Percentiles rank a stretch among this genome's conserved stretches.
Conservation (phyloP, 1,140 invertebrate genomes). For the Drosophila truncata region DNA sequence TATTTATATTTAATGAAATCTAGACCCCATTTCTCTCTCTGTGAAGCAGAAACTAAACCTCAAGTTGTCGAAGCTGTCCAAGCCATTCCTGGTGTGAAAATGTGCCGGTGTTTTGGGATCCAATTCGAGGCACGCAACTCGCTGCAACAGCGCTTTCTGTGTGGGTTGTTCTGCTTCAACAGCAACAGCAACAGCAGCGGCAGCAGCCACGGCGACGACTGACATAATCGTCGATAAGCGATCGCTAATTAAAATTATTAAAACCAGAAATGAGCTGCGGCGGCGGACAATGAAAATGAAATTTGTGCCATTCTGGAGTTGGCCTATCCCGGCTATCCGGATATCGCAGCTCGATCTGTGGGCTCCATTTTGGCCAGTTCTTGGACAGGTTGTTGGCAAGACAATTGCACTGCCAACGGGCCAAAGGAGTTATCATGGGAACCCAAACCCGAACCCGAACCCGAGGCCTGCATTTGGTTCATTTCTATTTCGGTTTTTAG, state of each 20-base stretch:
- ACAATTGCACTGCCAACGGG: constrained; percentile 57
- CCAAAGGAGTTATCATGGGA: constrained; percentile 74
- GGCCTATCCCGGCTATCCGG: constrained; percentile 47
- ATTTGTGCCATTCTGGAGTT: constrained; percentile 71
- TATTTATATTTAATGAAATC: not conserved
- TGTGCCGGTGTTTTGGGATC: constrained; percentile 22
- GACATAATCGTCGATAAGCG: constrained; percentile 77
- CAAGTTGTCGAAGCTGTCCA: constrained; percentile 38
- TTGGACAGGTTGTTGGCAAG: constrained; percentile 79
- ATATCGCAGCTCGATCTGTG: constrained; percentile 44
- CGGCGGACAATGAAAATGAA: constrained; percentile 71
- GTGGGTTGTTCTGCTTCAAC: constrained; percentile 30
- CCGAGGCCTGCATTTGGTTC: constrained; percentile 33
- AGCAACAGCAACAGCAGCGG: not conserved
- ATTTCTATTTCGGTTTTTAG: constrained; percentile 51
- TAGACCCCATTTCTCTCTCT: constrained; percentile 23
- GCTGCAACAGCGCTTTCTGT: constrained; percentile 35
- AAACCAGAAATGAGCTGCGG: constrained; percentile 41
- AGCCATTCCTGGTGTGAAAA: constrained; percentile 52
- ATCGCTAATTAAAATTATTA: constrained; percentile 81
- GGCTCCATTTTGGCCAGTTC: constrained; percentile 69
- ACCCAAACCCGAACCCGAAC: constrained; percentile 6
- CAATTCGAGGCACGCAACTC: constrained; percentile 54
- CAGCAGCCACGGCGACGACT: constrained; percentile 26
- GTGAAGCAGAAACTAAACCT: constrained; percentile 47